These are phyloP conservation scores for Apeltes quadracus DNA, from an alignment of 2,113 vertebrate genomes.

Conservation along the genomic window DNA sequence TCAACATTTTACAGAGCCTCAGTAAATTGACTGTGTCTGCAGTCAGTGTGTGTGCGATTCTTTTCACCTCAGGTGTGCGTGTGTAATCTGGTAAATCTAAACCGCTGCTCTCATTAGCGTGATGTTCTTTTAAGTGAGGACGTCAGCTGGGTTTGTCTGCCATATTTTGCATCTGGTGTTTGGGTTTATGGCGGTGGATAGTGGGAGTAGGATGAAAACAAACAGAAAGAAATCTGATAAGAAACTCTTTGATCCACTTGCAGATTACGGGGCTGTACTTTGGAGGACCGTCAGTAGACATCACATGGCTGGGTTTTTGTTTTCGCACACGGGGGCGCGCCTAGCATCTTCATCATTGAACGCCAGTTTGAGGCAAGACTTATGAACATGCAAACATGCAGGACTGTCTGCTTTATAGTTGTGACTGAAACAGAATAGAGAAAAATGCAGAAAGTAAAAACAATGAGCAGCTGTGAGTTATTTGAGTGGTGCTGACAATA, in stretches of 20 bases:
- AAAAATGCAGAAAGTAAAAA: conserved; percentile 5
- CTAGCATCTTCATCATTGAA: not conserved
- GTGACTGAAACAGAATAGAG: conserved; percentile 13
- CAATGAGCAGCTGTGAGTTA: conserved; percentile 26
- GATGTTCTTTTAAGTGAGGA: conserved; percentile 48
- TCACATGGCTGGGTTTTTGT: conserved; percentile 18
- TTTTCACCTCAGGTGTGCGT: not conserved
- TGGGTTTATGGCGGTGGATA: conserved; percentile 65
- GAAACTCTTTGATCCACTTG: conserved; percentile 50
- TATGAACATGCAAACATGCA: conserved; percentile 30
- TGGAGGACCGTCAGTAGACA: conserved; percentile 44
- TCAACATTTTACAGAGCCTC: not conserved
- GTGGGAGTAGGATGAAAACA: conserved; percentile 40
- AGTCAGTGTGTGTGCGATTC: not conserved
- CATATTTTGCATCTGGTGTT: conserved; percentile 67
- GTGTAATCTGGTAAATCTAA: not conserved
- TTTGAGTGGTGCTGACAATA: conserved; percentile 17
- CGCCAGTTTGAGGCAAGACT: conserved; percentile 6
- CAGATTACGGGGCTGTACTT: conserved; percentile 58
- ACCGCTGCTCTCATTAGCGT: conserved; percentile 27
- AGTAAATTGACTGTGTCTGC: not conserved
- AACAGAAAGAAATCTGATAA: conserved; percentile 46
- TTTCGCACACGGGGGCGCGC: conserved; percentile 19
- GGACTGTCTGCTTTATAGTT: conserved; percentile 49
- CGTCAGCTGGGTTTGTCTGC: conserved; percentile 48